Evolutionary conservation across 53 echinoderm and acorn worm species (phyloP).

Genomic region (Apostichopus leukothele): DNA sequence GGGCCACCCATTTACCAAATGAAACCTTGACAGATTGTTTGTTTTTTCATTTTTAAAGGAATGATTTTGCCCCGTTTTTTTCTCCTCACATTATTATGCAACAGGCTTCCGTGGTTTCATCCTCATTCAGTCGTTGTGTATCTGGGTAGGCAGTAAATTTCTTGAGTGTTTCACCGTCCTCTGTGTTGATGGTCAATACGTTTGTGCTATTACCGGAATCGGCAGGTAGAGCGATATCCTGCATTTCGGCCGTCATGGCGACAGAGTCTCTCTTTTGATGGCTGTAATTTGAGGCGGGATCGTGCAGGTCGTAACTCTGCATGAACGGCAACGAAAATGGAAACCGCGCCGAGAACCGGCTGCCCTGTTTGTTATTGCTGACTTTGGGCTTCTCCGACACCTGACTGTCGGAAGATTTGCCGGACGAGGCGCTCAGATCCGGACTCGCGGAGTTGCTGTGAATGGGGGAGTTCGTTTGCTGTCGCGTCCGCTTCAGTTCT

Average conservation of each 20-base stretch:
- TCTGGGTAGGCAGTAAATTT: slow-evolving; percentile 29
- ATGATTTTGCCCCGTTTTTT: not conserved
- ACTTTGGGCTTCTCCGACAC: slow-evolving; percentile 8
- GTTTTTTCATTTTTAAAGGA: too few relatives aligned
- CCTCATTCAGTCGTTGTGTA: not conserved
- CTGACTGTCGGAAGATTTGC: slow-evolving; percentile 1
- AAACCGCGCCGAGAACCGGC: slow-evolving; percentile 23
- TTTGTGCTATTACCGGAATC: not conserved
- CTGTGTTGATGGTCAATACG: not conserved
- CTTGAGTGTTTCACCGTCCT: slow-evolving; percentile 21
- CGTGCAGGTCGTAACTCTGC: slow-evolving; percentile 39
- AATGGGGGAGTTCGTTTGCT: slow-evolving; percentile 35
- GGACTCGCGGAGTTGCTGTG: slow-evolving; percentile 42
- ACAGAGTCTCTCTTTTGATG: slow-evolving; percentile 33
- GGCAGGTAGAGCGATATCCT: not conserved
- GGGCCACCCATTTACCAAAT: too few relatives aligned
- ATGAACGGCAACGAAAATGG: slow-evolving; percentile 41
- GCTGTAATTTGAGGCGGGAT: not conserved
- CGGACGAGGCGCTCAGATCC: slow-evolving; percentile 30
- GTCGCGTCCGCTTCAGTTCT: slow-evolving; percentile 72
- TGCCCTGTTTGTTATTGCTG: slow-evolving; percentile 23
- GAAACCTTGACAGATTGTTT: too few relatives aligned
- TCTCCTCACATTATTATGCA: slow-evolving; percentile 38
- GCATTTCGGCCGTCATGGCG: not conserved
- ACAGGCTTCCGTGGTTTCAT: slow-evolving; percentile 40